Conservation (phyloP, 2,113 vertebrate genomes). For the Serilophus lunatus region DNA sequence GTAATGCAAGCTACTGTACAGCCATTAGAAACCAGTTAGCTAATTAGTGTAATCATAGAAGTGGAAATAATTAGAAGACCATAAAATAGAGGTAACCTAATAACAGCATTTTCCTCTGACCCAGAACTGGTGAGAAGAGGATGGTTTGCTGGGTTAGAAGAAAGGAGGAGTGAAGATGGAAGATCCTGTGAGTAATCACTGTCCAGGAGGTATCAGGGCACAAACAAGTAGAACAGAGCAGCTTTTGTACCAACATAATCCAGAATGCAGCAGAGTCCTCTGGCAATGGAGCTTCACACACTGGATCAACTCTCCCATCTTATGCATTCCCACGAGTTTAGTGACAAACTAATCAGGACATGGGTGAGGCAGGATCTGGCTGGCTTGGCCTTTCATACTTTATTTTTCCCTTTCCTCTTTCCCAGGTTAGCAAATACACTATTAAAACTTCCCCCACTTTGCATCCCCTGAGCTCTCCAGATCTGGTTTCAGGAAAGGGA, state of each 20-base stretch:
- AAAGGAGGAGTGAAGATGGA: neutral
- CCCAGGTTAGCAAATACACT: neutral
- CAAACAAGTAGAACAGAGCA: neutral
- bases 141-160: neutral
- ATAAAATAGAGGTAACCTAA: conserved; percentile 35
- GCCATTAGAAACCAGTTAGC: neutral
- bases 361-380: accelerated
- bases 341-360: neutral
- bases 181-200: neutral
- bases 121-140: neutral
- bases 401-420: neutral
- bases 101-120: neutral
- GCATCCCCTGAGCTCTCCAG: neutral
- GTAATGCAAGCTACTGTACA: neutral
- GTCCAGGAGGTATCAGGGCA: neutral
- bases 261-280: neutral
- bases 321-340: neutral
- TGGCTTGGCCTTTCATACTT: neutral
- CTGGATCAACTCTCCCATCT: neutral
- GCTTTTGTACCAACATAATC: neutral
- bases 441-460: neutral
- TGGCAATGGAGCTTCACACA: accelerated
- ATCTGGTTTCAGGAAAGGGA: neutral
- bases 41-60: conserved; percentile 51
- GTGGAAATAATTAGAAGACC: conserved; percentile 50